Conservation (phyloP, 2,113 vertebrate genomes). For the Tupaia chinensis region DNA sequence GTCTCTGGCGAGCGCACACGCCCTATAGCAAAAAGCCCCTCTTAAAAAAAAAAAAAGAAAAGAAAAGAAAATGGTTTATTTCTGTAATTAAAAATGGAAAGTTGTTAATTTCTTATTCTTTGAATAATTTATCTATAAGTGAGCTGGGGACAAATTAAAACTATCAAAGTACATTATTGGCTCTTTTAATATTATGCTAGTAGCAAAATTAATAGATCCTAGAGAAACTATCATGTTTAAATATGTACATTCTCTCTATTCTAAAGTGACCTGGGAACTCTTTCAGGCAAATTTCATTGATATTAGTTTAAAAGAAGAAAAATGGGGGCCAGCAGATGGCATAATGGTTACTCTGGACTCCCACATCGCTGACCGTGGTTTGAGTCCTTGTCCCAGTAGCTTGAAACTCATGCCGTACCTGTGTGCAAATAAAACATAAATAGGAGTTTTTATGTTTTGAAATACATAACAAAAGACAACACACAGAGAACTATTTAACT, state of each 20-base stretch:
- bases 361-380: too few species aligned
- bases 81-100: too few species aligned
- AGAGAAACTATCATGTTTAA: not conserved
- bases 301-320: not conserved
- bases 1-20: too few species aligned
- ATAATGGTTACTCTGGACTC: too few species aligned
- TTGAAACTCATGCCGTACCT: too few species aligned
- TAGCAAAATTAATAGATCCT: slow-evolving; percentile 25
- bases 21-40: too few species aligned
- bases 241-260: not conserved
- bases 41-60: too few species aligned
- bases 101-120: too few species aligned
- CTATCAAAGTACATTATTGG: not conserved
- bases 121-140: not conserved
- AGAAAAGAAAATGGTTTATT: too few species aligned
- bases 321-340: not conserved
- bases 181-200: not conserved
- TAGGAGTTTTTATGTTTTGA: not conserved
- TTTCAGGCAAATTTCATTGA: not conserved
- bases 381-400: too few species aligned
- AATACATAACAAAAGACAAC: not conserved
- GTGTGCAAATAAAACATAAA: not conserved
- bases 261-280: not conserved
- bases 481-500: not conserved
- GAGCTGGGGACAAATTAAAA: not conserved